Conservation (phyloP, 2,888 invertebrate genomes). For the Ischnus inquisitorius region DNA sequence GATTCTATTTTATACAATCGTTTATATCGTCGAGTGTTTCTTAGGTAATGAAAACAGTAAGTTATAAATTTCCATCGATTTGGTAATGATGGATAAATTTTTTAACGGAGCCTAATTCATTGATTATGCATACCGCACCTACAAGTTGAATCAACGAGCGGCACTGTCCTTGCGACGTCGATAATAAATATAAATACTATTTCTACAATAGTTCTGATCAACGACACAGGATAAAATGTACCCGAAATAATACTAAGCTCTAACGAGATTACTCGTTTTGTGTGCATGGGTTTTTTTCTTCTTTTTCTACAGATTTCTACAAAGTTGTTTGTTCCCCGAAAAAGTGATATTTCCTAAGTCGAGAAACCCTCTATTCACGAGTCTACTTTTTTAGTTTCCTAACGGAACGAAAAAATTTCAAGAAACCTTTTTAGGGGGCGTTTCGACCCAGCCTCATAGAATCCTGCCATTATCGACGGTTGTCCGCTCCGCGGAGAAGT, state of each 20-base stretch:
- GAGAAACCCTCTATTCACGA: neutral
- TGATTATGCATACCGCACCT: neutral
- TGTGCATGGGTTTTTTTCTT: neutral
- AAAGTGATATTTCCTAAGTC: neutral
- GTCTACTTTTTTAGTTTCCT: constrained; percentile 19
- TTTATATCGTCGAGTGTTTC: neutral
- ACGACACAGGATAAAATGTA: neutral
- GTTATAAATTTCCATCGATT: neutral
- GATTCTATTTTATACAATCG: neutral
- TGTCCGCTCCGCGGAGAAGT: neutral
- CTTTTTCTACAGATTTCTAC: neutral
- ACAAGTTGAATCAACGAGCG: neutral
- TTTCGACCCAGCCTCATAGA: neutral
- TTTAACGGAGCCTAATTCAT: neutral
- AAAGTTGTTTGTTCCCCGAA: neutral
- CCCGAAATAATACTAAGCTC: constrained; percentile 59
- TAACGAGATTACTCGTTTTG: constrained; percentile 16
- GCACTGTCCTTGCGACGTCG: constrained; percentile 16
- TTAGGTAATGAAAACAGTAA: neutral
- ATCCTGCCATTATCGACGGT: neutral
- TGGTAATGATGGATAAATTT: neutral
- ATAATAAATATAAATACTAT: constrained; percentile 50
- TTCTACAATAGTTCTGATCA: neutral
- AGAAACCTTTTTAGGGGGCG: constrained; percentile 32
- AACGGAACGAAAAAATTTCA: neutral